Conservation (phyloP, 2,888 invertebrate species). For the Agrochola lota region DNA sequence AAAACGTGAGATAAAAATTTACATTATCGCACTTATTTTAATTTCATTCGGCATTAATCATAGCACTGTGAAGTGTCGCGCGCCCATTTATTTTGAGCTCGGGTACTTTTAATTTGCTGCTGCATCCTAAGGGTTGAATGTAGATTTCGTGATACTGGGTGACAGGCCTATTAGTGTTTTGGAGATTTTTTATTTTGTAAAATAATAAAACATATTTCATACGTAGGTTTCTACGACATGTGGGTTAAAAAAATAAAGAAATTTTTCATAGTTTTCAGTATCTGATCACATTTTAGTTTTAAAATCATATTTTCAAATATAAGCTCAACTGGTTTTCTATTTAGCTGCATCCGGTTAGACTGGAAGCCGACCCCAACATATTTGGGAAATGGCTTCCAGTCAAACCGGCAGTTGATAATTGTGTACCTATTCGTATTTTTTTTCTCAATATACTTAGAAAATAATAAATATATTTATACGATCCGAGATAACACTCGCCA, state of each 20-base stretch:
- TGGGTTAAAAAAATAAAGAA: background rate
- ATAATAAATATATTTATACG: background rate
- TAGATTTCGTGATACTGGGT: conserved; percentile 67
- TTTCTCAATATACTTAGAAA: too few relatives aligned
- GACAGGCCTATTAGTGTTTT: conserved; percentile 53
- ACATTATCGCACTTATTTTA: conserved; percentile 88
- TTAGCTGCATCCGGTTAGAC: background rate
- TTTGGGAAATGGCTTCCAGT: background rate
- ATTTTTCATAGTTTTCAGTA: background rate
- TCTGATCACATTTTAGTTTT: background rate
- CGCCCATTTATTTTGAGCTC: conserved; percentile 73
- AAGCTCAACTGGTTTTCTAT: background rate
- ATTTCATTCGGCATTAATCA: conserved; percentile 88
- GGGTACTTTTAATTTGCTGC: conserved; percentile 81
- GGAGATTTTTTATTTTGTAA: conserved; percentile 17
- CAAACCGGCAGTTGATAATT: too few relatives aligned
- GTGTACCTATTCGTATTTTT: too few relatives aligned
- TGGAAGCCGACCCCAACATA: background rate
- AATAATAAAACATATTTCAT: background rate
- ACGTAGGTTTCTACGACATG: background rate
- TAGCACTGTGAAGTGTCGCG: conserved; percentile 75
- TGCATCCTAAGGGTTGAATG: conserved; percentile 76
- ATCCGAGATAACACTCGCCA: background rate
- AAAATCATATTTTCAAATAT: background rate
- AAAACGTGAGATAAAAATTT: conserved; percentile 82